phyloP scores from a whole-genome alignment of 2,113 vertebrate species.

The Smithornis capensis region DNA sequence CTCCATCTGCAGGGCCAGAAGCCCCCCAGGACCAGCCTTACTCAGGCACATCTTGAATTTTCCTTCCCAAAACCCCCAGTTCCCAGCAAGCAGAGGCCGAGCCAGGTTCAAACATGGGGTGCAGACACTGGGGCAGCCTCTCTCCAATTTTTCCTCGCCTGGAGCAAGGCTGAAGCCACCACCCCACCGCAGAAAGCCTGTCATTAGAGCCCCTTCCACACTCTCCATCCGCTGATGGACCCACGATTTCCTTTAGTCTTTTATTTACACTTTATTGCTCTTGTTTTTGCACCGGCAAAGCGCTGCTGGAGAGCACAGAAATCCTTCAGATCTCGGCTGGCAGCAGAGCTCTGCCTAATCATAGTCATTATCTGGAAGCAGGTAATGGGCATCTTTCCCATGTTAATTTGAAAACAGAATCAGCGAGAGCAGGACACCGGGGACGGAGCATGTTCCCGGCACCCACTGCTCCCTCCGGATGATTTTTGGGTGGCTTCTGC shows the following conservation, averaged over 20 bases:
- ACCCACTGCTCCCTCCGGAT: neutral
- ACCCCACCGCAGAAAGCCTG: neutral
- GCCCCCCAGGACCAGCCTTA: neutral
- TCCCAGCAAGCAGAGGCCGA: neutral
- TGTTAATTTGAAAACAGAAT: constrained; percentile 69
- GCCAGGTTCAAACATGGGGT: neutral
- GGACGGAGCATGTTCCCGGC: neutral
- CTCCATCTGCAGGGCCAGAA: neutral
- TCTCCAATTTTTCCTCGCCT: neutral
- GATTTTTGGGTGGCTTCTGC: neutral
- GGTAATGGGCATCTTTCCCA: constrained; percentile 74
- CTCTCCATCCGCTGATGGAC: neutral
- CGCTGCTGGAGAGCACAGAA: constrained; percentile 66
- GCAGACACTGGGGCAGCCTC: neutral
- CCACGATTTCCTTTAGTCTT: constrained; percentile 50
- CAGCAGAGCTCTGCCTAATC: constrained; percentile 70
- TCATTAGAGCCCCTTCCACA: constrained; percentile 1
- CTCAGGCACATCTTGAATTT: neutral
- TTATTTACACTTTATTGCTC: constrained; percentile 69
- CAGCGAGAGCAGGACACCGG: constrained; percentile 37
- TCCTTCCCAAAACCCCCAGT: neutral
- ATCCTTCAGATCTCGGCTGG: constrained; percentile 71
- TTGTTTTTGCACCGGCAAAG: constrained; percentile 64
- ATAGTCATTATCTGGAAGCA: constrained; percentile 72
- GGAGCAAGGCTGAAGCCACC: neutral